Conservation (phyloP, 2,797 vertebrate species). For the Bufotes viridis region DNA sequence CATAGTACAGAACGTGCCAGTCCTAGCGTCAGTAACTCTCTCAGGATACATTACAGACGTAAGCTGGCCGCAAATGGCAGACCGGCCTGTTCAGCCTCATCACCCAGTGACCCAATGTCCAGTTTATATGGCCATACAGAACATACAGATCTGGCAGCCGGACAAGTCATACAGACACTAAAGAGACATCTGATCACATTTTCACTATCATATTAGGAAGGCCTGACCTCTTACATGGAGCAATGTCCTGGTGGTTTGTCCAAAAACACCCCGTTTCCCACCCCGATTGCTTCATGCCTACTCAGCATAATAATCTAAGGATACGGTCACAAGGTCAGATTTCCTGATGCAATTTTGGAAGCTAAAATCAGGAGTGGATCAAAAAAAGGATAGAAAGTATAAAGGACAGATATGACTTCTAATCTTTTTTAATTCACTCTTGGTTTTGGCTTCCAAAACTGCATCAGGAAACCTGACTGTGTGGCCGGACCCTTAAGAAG, state of each 20-base stretch:
- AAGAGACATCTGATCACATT: not conserved
- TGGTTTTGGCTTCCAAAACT: too few relatives aligned
- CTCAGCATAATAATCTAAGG: not conserved
- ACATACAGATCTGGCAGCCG: not conserved
- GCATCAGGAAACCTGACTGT: too few relatives aligned
- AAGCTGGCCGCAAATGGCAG: not conserved
- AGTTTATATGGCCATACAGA: not conserved
- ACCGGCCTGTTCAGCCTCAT: not conserved
- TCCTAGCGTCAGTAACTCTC: not conserved
- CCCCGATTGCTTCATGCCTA: not conserved
- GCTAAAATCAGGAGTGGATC: too few relatives aligned
- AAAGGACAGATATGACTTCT: too few relatives aligned
- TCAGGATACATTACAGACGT: not conserved
- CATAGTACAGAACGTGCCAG: not conserved
- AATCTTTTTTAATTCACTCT: too few relatives aligned
- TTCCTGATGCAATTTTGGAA: too few relatives aligned
- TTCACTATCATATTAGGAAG: not conserved
- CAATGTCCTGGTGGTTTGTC: not conserved
- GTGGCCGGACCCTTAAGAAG: too few relatives aligned
- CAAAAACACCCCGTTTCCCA: not conserved
- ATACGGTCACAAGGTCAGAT: too few relatives aligned
- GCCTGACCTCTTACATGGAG: not conserved
- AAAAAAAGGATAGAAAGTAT: too few relatives aligned
- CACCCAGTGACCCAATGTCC: conserved; percentile 5
- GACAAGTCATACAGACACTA: not conserved